phyloP scores from a whole-genome alignment of 2,113 vertebrate genomes.

The Pteropus alecto region DNA sequence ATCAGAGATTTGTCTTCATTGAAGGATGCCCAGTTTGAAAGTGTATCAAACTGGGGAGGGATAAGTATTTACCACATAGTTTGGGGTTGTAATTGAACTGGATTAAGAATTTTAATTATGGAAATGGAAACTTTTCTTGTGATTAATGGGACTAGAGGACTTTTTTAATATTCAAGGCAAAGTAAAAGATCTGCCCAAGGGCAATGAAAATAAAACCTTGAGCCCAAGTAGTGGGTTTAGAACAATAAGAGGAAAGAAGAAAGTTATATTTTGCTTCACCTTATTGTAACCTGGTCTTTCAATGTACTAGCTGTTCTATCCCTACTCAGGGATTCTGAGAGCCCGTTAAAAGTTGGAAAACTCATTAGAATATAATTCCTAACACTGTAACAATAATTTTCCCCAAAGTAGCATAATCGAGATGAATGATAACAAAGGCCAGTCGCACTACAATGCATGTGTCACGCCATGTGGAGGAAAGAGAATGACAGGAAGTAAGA shows the following conservation, averaged over 20 bases:
- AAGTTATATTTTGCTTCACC: neutral
- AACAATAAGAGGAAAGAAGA: neutral
- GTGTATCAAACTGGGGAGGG: neutral
- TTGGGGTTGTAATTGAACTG: neutral
- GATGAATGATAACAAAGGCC: neutral
- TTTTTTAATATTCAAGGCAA: neutral
- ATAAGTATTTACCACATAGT: neutral
- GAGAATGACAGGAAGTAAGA: neutral
- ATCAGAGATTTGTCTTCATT: neutral
- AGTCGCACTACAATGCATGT: neutral
- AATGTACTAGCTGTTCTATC: neutral
- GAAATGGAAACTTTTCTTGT: neutral
- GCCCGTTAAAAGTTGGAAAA: neutral
- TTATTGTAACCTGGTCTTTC: neutral
- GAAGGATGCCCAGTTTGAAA: neutral
- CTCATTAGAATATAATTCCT: conserved; percentile 12
- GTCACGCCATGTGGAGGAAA: neutral
- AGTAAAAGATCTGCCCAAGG: neutral
- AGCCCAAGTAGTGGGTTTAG: neutral
- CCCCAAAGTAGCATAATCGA: conserved; percentile 30
- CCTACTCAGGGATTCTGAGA: neutral
- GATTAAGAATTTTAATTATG: neutral
- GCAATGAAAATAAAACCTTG: neutral
- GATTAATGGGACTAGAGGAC: neutral
- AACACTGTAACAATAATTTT: conserved; percentile 1